phyloP scores from a whole-genome alignment of 1,140 invertebrate genomes.

The Zaprionus kolodkinae region DNA sequence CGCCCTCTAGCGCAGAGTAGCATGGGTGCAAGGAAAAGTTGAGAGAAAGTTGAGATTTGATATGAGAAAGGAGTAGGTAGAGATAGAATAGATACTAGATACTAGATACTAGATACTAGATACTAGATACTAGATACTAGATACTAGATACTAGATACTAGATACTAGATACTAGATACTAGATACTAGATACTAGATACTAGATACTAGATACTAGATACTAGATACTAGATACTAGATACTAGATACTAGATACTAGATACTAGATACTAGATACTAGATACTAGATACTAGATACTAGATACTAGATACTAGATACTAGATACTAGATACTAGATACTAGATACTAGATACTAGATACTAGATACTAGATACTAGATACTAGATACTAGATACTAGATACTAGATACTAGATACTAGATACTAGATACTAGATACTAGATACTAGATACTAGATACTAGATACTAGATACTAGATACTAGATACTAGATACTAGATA shows the following conservation, averaged over 20 bases:
- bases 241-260: slow-evolving; percentile 7
- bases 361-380: slow-evolving; percentile 8
- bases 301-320: slow-evolving; percentile 8
- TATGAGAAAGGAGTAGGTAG: too few relatives aligned
- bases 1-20: slow-evolving; percentile 28
- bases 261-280: slow-evolving; percentile 5
- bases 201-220: slow-evolving; percentile 5
- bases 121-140: slow-evolving; percentile 6
- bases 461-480: slow-evolving; percentile 8
- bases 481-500: slow-evolving; percentile 2
- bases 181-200: slow-evolving; percentile 4
- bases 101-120: slow-evolving; percentile 6
- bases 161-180: slow-evolving; percentile 8
- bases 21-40: background rate
- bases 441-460: slow-evolving; percentile 8
- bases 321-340: slow-evolving; percentile 8
- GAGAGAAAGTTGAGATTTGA: background rate
- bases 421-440: slow-evolving; percentile 8
- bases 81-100: slow-evolving; percentile 11
- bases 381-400: slow-evolving; percentile 8
- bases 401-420: slow-evolving; percentile 8
- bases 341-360: slow-evolving; percentile 8
- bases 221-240: slow-evolving; percentile 5
- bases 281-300: slow-evolving; percentile 8
- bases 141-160: slow-evolving; percentile 6